Base-by-base conservation (phyloP, 64 coral and sea anemone species). In the Montipora efflorescens region DNA sequence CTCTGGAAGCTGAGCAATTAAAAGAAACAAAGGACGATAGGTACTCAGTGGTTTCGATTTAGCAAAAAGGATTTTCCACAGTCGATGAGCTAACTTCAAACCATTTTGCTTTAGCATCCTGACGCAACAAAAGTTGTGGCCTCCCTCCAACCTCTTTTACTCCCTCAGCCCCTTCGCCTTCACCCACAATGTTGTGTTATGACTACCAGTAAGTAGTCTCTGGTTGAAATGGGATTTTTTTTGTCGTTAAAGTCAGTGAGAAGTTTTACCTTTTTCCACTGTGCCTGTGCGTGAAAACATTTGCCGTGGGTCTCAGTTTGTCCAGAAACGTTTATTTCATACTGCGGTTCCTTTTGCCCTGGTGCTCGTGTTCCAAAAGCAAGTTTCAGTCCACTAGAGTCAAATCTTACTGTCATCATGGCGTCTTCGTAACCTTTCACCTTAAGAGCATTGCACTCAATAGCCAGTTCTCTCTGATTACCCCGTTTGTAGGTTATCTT, bases 1-100 rank as follows among this genome's bases (percentile, higher is more conserved):
- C 64, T 48, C 58, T 71, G 92, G 92, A 48, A 93, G 58, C 92
- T 93, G 28, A 6, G 47, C 52, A 59, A 69, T 11, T 14, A 67
- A 20, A 85, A 78, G 74, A 10, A 76, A 47, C 13, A 78, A 19
- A 50, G 21, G 14, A 64, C 61, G 3, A 11, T 12, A 64, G 3
- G 8, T 15, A 15, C 59, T 64, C 3, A 64, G 59, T 15, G 59
- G 59, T 12, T 12, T 15, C 52, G 9, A 10, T 10, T 55, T 55
- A 36, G 36, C 36, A 36, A 36, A 36, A 36, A 36, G 36, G 36
- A 36, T 36, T 36, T 36, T 36, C 36, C 36, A 36, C 36, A 36
- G 36, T 36, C 36, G 1, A 36, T 36, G 36, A 36, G 36, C 36
- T 36, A 36, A 36, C 36, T 55, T 10, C 52, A 64, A 64, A 64